A percentile compares a stretch with the other conserved stretches of the same genome.
Conservation (phyloP, 2,888 invertebrate species). For the Boloria selene region DNA sequence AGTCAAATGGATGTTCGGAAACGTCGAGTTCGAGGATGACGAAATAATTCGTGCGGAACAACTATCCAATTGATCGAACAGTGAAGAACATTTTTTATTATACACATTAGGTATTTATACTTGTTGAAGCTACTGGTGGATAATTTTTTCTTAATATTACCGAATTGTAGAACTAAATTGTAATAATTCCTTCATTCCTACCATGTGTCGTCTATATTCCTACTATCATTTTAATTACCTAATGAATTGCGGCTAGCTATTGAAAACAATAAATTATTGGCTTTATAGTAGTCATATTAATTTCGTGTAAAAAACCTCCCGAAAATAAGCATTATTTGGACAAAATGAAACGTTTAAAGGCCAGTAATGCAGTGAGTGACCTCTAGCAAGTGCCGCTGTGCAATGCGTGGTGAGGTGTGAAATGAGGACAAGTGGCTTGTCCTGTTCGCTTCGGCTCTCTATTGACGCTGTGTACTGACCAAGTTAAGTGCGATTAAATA, state of each 20-base stretch:
- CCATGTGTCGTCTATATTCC: too few species aligned
- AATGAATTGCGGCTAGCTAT: too few species aligned
- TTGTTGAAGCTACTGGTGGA: not conserved
- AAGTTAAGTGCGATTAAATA: not conserved
- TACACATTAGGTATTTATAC: too few species aligned
- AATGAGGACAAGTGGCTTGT: constrained; percentile 65
- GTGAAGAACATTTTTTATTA: constrained; percentile 15
- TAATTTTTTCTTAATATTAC: too few species aligned
- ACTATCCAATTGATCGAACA: not conserved
- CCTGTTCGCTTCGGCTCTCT: constrained; percentile 53
- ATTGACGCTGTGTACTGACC: constrained; percentile 10
- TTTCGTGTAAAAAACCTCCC: not conserved
- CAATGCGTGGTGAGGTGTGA: constrained; percentile 40
- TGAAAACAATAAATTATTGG: too few species aligned
- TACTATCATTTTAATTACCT: too few species aligned
- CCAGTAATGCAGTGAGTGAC: constrained; percentile 2
- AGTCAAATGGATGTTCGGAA: constrained; percentile 43
- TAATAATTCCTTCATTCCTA: too few species aligned
- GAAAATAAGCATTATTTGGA: too few species aligned
- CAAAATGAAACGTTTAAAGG: too few species aligned
- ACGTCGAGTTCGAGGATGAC: constrained; percentile 27
- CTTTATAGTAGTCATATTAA: not conserved
- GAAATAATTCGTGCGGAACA: constrained; percentile 31
- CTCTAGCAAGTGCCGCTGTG: constrained; percentile 13
- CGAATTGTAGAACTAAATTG: too few species aligned